Base-by-base conservation (phyloP, 2,797 vertebrate species). In the Platyrinchus mystaceus region DNA sequence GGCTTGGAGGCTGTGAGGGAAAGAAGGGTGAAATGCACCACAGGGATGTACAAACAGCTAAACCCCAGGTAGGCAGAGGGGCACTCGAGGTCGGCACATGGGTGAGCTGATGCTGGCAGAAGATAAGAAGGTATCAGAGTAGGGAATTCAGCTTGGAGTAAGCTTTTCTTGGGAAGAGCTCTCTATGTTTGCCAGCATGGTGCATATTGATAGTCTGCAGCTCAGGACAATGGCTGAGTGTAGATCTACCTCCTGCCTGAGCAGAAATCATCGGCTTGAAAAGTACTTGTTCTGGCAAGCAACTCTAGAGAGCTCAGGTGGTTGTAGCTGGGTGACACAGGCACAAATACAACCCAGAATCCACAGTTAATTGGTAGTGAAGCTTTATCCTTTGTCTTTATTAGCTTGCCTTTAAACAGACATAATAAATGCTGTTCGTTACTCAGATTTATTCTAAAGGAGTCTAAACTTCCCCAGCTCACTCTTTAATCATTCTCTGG, bases 401-500 rank as follows among this genome's bases (percentile, higher is more conserved):
- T 80, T 87, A 71, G 19, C 81, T 68, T 66, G 71, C 62, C 56
- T 93, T 89, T 93, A 75, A 93, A 67, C 28, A 83, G 89, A 77
- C 60, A 58, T 53, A 85, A 84, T 75, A 60, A 87, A 74, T 70
- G 41, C 64, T 90, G 56, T 50, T 92, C 56, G 32, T 89, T 93
- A 87, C 37, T 87, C 77, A 87, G 52, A 93, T 77, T 71, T 74
- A 93, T 90, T 94, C 77, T 90, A 81, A 94, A 77, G 63, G 60
- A 90, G n/a, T 63, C 56, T 70, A 43, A 93, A 68, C 47, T 92
- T 89, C 58, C 70, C 53, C 84, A 68, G 41, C 26, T 92, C 44
- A 7, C 71, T 63, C 90, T 74, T 94, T 89, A 94, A 96, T 96
- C 93, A 93, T 85, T 21, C 26, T 39, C 84, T 95, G 92, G 78